Conservation (phyloP, 1,140 invertebrate species). For the Eriosoma lanigerum region DNA sequence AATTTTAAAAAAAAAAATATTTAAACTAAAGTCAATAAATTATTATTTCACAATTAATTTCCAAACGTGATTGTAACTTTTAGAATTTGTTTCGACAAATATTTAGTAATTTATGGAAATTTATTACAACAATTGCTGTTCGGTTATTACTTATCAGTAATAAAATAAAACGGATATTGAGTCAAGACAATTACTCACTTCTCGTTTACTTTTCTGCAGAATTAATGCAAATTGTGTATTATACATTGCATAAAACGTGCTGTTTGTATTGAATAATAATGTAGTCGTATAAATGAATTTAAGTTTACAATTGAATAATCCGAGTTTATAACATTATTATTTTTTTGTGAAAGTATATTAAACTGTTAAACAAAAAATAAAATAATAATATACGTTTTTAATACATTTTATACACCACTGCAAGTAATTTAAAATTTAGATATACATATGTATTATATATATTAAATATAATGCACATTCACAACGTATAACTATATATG, state of each 20-base stretch:
- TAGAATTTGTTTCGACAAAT: neutral
- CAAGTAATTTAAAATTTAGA: too few relatives aligned
- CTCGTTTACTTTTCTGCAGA: neutral
- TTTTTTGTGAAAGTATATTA: neutral
- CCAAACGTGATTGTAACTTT: neutral
- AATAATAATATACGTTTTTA: neutral
- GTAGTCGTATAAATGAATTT: neutral
- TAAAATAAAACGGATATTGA: slow-evolving; percentile 10
- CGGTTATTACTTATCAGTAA: too few relatives aligned
- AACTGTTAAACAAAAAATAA: neutral
- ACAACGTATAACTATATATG: too few relatives aligned
- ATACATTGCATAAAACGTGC: neutral
- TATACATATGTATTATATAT: too few relatives aligned
- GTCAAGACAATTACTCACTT: neutral
- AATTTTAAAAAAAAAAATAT: neutral
- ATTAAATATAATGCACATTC: too few relatives aligned
- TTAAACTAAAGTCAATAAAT: neutral
- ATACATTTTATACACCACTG: too few relatives aligned
- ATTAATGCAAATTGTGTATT: slow-evolving; percentile 21
- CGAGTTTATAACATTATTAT: neutral
- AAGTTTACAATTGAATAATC: slow-evolving; percentile 26
- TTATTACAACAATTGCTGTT: neutral
- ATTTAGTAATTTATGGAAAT: neutral
- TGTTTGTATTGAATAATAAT: neutral
- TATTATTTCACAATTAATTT: neutral